A percentile compares a stretch with the other conserved stretches of the same genome.
Evolutionary conservation across 1,140 invertebrate species (phyloP).

Genomic region (Galleria mellonella): DNA sequence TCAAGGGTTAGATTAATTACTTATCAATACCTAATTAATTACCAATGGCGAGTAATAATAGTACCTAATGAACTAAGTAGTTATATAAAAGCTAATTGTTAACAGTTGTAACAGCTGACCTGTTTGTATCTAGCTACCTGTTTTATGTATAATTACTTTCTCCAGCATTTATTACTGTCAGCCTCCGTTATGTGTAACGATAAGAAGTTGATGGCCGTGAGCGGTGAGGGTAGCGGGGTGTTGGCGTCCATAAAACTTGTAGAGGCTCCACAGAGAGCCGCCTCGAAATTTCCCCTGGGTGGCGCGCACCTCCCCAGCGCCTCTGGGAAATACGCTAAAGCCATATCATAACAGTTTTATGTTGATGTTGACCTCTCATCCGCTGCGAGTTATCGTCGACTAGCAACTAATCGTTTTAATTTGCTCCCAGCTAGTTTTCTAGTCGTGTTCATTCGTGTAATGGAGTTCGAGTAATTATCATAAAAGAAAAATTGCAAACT

Average conservation of each 20-base stretch:
- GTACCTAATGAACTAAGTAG: no score
- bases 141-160: slow-evolving; percentile 20
- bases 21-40: no score
- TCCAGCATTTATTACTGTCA: slow-evolving; percentile 19
- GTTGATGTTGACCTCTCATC: slow-evolving; percentile 61
- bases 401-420: slow-evolving; percentile 11
- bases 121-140: no score
- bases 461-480: no score
- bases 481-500: no score
- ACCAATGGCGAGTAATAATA: no score
- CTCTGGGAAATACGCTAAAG: slow-evolving; percentile 65
- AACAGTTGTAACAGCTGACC: no score
- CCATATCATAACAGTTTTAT: slow-evolving; percentile 73
- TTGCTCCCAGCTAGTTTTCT: neutral
- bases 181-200: slow-evolving; percentile 44
- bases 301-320: slow-evolving; percentile 45
- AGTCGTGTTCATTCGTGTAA: no score
- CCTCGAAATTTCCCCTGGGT: slow-evolving; percentile 68
- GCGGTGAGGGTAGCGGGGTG: slow-evolving; percentile 30
- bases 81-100: no score
- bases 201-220: slow-evolving; percentile 52
- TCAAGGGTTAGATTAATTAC: no score
- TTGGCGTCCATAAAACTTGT: slow-evolving; percentile 71
- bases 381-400: slow-evolving; percentile 6
- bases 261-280: slow-evolving; percentile 58